Base-by-base conservation (phyloP, 1,140 invertebrate species). In the Coenobita brevimanus region DNA sequence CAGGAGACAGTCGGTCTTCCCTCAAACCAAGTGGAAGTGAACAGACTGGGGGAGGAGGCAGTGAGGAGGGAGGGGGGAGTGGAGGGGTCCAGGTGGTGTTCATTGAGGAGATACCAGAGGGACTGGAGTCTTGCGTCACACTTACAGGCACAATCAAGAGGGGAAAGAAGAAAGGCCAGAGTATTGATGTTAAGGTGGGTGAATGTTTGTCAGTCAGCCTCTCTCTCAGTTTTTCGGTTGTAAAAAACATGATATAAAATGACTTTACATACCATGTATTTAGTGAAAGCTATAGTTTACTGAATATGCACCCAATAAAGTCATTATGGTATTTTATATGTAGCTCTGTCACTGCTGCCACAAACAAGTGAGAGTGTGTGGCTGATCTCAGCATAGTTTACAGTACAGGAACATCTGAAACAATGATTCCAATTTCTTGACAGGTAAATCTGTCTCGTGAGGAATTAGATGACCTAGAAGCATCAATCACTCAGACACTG, bases 81-180 rank as follows among this genome's bases (percentile, higher is more conserved):
- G 83, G 78, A 78, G 89, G 86, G 24, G 86, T 80, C 13, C 88
- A 85, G 41, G 90, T 90, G 60, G 88, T 90, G 36, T 90, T 90
- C 80, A 90, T 87, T 67, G 90, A 90, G 54, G 88, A 89, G 41
- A 41, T 86, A 54, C 90, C 90, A 33, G 88, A 90, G 50, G 90
- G 90, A 13, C 64, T 90, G 4, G 90, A 89, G 0, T 90, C 90
- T 33, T 92, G 91, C 67, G 91, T 93, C 10, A 93, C 92, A 8
- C 91, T 93, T 88, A 95, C 95, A 8, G 95, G 95, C 24, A 96
- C 95, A 21, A 95, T 96, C 4, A 96, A 95, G 91, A 92, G 95
- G 64, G 95, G 95, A 0, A 95, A 94, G 90, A 95, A 96, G 91
- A 95, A 95, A 90, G 95, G 95, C 0, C 95, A 96, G 91, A 95